Base-by-base conservation (phyloP, 2,797 vertebrate genomes). In the Silurus aristotelis region DNA sequence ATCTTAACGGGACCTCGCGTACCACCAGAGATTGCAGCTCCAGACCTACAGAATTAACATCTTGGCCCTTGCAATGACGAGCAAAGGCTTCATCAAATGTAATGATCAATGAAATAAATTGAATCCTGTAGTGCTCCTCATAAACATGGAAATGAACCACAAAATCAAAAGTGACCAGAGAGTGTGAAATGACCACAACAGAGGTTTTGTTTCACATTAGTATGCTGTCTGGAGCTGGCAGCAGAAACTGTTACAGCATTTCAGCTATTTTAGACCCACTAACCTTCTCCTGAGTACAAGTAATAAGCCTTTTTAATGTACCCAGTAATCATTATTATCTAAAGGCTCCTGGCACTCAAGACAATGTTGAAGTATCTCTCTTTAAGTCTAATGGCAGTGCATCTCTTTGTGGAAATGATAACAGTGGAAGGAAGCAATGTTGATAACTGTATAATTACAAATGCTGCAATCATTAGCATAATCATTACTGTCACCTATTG, bases 271-370 rank as follows among this genome's bases (percentile, higher is more conserved):
- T 92, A 94, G 93, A 94, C 91, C 93, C 90, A 78, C 88, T 94
- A 93, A 95, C 94, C 94, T 95, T 94, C 91, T 92, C 91, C 91
- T 93, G 90, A 93, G 93, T 92, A 85, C 94, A 91, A 82, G 84
- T 93, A 92, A 94, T 94, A 93, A 94, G 92, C 87, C 76, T 89
- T 93, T 94, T 93, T 93, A 93, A 94, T 93, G 93, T 92, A 91
- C 92, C 94, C 94, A 93, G 94, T 94, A 94, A 94, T 95, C 92
- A 93, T 90, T 83, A 82, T 80, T 91, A 94, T 93, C 92, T 91
- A 91, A 91, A 91, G 88, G 86, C 92, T 92, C 88, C 90, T 89
- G 87, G 89, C 88, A 86, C 86, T 80, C 82, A 58, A 64, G 87
- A 83, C 85, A 90, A 90, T 84, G 88, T 89, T 91, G 81, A 85